A percentile compares a stretch with the other conserved stretches of the same genome.
Conservation (phyloP, 2,888 invertebrate species). For the Nasonovia ribisnigri region DNA sequence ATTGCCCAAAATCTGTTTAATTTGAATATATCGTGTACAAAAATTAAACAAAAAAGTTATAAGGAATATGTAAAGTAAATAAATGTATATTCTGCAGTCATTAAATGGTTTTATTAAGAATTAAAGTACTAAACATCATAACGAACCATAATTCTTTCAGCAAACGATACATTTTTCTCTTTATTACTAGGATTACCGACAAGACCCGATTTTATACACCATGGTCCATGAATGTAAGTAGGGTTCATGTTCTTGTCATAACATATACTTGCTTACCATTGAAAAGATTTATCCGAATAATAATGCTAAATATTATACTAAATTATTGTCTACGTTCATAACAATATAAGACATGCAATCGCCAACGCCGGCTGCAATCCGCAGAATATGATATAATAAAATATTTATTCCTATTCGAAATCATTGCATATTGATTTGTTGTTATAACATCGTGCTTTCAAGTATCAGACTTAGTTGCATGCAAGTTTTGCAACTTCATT, state of each 20-base stretch:
- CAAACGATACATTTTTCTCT: not conserved
- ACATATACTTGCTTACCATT: not conserved
- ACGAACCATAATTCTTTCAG: not conserved
- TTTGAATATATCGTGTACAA: not conserved
- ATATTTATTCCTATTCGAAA: not conserved
- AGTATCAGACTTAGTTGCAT: not conserved
- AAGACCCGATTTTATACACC: not conserved
- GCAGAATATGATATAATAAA: not conserved
- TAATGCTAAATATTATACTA: not conserved
- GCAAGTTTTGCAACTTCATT: not conserved
- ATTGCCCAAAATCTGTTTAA: not conserved
- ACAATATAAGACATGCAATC: conserved; percentile 5
- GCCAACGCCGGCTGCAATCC: not conserved
- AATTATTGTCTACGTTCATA: not conserved
- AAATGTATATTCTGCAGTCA: not conserved
- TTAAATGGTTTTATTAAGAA: not conserved
- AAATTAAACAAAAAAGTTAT: not conserved
- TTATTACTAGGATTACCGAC: not conserved
- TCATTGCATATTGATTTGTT: not conserved
- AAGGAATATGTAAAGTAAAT: no score
- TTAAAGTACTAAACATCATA: not conserved
- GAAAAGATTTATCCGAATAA: not conserved
- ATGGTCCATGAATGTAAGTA: not conserved
- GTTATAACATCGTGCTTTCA: not conserved
- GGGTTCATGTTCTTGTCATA: not conserved